Percentiles rank a stretch among this genome's conserved stretches.
phyloP scores from a whole-genome alignment of 2,113 vertebrate species.

The Cnemophilus loriae region DNA sequence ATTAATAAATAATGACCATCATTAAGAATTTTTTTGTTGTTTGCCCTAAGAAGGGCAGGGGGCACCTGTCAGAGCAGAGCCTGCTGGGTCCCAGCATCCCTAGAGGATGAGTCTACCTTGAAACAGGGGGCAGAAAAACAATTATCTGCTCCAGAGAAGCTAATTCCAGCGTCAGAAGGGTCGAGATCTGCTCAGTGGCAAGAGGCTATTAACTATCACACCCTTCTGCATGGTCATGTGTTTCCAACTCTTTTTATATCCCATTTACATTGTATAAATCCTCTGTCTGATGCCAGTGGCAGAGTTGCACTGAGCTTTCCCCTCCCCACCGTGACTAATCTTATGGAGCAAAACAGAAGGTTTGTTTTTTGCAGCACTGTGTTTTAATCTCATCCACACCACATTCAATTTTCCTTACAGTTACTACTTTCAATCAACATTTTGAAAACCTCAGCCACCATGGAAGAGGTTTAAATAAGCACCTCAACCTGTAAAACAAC shows the following conservation, averaged over 20 bases:
- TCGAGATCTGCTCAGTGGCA: background rate
- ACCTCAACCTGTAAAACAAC: constrained; percentile 25
- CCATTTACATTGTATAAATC: background rate
- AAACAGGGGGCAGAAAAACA: background rate
- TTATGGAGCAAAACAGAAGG: background rate
- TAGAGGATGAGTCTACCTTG: background rate
- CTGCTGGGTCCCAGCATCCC: background rate
- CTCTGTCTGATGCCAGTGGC: background rate
- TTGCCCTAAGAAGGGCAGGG: background rate
- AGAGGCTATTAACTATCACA: background rate
- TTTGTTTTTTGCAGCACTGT: background rate
- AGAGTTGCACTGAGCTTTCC: background rate
- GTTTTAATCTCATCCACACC: background rate
- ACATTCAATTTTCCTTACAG: background rate
- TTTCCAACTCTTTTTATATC: background rate
- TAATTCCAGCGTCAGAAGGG: background rate
- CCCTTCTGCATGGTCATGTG: background rate
- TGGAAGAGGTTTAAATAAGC: constrained; percentile 37
- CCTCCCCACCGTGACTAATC: background rate
- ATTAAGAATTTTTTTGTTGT: background rate
- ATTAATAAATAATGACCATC: background rate
- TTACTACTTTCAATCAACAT: background rate
- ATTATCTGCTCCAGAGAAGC: background rate
- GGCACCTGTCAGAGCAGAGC: background rate
- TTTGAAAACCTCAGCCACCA: background rate